phyloP scores from a whole-genome alignment of 2,888 invertebrate genomes.

The Colletes collaris region DNA sequence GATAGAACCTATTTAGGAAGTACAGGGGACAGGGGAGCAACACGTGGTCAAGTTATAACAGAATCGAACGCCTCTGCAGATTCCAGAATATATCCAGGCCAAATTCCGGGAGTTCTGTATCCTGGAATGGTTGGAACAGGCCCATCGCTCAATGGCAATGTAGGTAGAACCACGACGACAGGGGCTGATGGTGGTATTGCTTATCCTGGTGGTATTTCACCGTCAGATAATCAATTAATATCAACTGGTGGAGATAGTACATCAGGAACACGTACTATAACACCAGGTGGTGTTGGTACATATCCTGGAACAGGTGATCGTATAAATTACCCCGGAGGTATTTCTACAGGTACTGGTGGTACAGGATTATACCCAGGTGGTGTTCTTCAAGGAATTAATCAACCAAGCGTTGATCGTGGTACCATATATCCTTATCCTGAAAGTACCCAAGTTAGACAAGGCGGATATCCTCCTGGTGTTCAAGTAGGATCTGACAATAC shows the following conservation, averaged over 20 bases:
- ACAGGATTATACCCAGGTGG: slow-evolving; percentile 42
- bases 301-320: slow-evolving; percentile 41
- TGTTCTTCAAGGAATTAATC: slow-evolving; percentile 3
- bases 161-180: slow-evolving; percentile 27
- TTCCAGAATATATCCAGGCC: slow-evolving; percentile 32
- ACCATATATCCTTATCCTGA: slow-evolving; percentile 44
- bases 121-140: slow-evolving; percentile 25
- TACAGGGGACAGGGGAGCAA: too few species aligned
- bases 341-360: slow-evolving; percentile 31
- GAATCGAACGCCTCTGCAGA: slow-evolving; percentile 35
- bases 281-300: slow-evolving; percentile 30
- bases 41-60: slow-evolving; percentile 26
- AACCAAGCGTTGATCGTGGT: slow-evolving; percentile 8
- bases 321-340: slow-evolving; percentile 43
- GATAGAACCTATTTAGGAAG: too few species aligned
- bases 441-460: slow-evolving; percentile 7
- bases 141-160: slow-evolving; percentile 11
- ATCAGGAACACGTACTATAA: slow-evolving; percentile 15
- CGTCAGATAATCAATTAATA: neutral
- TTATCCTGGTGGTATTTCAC: slow-evolving; percentile 49
- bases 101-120: slow-evolving; percentile 26
- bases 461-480: slow-evolving; percentile 25
- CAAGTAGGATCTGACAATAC: neutral
- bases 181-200: slow-evolving; percentile 40
- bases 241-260: slow-evolving; percentile 27